These are phyloP conservation scores for Conus canariensis DNA, from an alignment of 2,888 invertebrate species.

Conservation along the genomic window DNA sequence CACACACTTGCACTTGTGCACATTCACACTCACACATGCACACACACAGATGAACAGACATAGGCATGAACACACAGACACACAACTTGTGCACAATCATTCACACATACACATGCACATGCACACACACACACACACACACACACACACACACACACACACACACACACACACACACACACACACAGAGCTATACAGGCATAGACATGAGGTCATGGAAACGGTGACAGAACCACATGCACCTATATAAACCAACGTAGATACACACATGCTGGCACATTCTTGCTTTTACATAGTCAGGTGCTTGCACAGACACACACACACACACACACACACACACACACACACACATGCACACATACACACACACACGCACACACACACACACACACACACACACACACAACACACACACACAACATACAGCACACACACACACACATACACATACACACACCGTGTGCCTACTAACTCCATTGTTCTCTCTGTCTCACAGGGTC, in stretches of 20 bases:
- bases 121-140: constrained; percentile 21
- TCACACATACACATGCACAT: too few species aligned
- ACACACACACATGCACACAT: not conserved
- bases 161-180: constrained; percentile 28
- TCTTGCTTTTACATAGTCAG: too few species aligned
- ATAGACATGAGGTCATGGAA: too few species aligned
- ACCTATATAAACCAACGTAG: not conserved
- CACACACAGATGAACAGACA: too few species aligned
- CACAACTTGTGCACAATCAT: not conserved
- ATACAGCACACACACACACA: constrained; percentile 10
- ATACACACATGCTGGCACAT: not conserved
- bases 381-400: constrained; percentile 6
- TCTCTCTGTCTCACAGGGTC: not conserved
- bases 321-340: not conserved
- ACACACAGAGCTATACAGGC: not conserved
- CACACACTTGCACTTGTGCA: not conserved
- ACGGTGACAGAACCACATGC: too few species aligned
- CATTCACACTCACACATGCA: not conserved
- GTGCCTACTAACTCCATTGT: not conserved
- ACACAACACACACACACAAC: not conserved
- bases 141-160: constrained; percentile 37
- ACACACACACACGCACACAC: not conserved
- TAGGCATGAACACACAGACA: not conserved
- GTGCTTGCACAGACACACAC: not conserved
- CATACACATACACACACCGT: not conserved